Evolutionary conservation across 2,888 invertebrate species (phyloP), one percentile per base, ranked within the genome.

Genomic region (Unio pictorum): DNA sequence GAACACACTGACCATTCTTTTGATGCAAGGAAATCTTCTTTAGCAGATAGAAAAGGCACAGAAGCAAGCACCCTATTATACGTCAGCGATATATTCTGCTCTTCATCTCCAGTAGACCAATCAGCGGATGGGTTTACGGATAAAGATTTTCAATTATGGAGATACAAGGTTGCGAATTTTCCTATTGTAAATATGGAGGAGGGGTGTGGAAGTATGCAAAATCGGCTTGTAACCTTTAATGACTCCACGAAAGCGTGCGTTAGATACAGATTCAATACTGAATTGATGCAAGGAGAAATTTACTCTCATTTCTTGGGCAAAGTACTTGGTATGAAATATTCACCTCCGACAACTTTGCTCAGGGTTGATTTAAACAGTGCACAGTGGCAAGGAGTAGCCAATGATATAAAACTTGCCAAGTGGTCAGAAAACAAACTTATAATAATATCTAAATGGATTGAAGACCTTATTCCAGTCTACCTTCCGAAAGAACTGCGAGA

Each of bases 171-270:
- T 15, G 81, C 86, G 23, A 84, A 82, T 7, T 81, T 88, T 4
- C 86, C 88, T 61, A 93, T 95, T 0, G 92, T 94, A 0, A 93
- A 93, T 72, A 92, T 96, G 89, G 94, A 95, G 86, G 91, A 92
- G 1, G 96, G 96, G 0, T 96, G 96, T 87, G 96, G 96, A 0
- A 91, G 96, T 68, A 96, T 96, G 95, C 96, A 96, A 87, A 96
- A 96, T 86, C 92, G 96, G 26, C 87, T 95, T 64, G 92, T 95
- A 8, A 94, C 94, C 0, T 95, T 96, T 84, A 92, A 92, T 79
- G 95, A 95, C 88, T 95, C 95, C 0, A 92, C 93, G 0, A 93
- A 93, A 85, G 95, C 95, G 18, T 96, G 96, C 86, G 95, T 95
- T 0, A 92, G 96, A 61, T 96, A 96, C 86, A 92, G 96, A 69